Conservation (phyloP, 2,113 vertebrate genomes). For the Phoenicopterus ruber region DNA sequence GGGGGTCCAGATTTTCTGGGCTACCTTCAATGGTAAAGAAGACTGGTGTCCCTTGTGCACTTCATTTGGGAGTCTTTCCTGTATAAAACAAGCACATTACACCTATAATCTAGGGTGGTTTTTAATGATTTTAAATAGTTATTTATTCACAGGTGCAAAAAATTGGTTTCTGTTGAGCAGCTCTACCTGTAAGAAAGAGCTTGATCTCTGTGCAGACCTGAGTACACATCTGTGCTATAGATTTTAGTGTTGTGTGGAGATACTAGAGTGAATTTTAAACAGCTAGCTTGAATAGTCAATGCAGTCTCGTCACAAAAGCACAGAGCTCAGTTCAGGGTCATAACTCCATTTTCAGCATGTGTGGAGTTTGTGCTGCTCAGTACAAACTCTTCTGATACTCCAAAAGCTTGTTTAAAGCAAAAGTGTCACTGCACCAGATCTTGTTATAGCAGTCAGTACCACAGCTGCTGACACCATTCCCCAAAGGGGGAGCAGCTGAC, state of each 20-base stretch:
- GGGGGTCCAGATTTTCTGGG: neutral
- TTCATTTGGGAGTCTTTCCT: neutral
- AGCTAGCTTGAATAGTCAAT: neutral
- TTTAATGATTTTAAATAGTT: neutral
- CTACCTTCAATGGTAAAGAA: neutral
- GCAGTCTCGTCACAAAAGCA: neutral
- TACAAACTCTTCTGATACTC: neutral
- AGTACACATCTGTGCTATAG: neutral
- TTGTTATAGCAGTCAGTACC: neutral
- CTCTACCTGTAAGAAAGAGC: neutral
- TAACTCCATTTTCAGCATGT: neutral
- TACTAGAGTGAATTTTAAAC: neutral
- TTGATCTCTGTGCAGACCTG: neutral
- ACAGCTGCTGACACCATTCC: neutral
- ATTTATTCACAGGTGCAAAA: neutral
- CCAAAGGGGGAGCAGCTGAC: neutral
- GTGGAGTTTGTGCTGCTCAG: neutral
- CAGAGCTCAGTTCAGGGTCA: neutral
- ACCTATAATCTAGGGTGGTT: rapidly evolving
- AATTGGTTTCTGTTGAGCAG: neutral
- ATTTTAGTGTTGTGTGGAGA: neutral
- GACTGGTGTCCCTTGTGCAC: neutral
- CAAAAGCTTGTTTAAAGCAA: neutral
- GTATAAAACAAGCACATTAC: neutral
- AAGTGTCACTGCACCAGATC: neutral